Evolutionary conservation across 2,888 invertebrate species (phyloP), one percentile per base, ranked within the genome.

Genomic region (Tachina lurida): DNA sequence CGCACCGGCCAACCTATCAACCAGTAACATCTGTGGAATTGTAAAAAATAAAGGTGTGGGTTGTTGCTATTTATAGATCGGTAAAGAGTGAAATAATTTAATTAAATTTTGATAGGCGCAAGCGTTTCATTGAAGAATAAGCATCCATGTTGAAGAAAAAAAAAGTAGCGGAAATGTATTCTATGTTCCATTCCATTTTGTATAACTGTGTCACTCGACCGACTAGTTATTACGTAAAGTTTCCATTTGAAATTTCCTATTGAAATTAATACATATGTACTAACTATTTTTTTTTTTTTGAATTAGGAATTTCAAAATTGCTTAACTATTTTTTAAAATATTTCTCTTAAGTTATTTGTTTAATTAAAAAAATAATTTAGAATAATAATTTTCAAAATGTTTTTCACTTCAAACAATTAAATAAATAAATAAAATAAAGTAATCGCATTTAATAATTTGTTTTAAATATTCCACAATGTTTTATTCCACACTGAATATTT

Each of bases 31-130:
- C 22, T 74, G 80, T 67, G 19, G n/a, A 68, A 43, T 60, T 43
- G 41, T 41, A 45, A 58, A n/a, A 58, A 65, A 60, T 54, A 60
- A 76, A 80, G 83, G 67, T 86, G 86, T 86, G 86, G 86, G 86
- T 83, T 80, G 83, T 58, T 13, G 17, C 76, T 86, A 86, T 75
- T 76, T 80, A 73, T 86, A 86, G 79, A 67, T 56, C n/a, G 63
- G 54, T 43, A 54, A 43, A 83, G 39, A 71, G 58, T 58, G 47
- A 45, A 13, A 73, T 13, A 77, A 60, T 12, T 60, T 73, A 5
- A 58, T 19, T 41, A 43, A 71, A 62, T 7, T 77, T 45, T 77
- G 63, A n/a, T 58, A 68, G 67, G 73, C 83, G 73, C 77, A 83
- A 19, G 83, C 83, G 83, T 83, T 73, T 67, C 8, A 43, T 43